Conservation (phyloP, 2,888 invertebrate genomes). For the Erannis defoliaria region DNA sequence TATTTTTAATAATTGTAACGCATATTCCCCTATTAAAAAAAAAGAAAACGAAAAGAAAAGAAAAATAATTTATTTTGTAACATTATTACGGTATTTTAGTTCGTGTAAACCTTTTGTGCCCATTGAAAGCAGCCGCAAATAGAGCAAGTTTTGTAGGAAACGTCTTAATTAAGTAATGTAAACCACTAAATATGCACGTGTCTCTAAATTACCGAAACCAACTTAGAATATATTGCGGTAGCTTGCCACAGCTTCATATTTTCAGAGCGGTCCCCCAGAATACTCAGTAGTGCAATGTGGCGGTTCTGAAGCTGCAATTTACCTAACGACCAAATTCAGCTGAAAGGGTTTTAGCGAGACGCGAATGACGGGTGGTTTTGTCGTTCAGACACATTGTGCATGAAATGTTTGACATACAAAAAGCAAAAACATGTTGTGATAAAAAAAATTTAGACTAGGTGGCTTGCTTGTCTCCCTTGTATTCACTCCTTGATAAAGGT, state of each 20-base stretch:
- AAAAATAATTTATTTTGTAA: neutral
- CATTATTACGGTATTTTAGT: neutral
- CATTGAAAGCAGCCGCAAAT: neutral
- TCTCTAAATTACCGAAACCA: neutral
- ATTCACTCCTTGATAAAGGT: too few relatives aligned
- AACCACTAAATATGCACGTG: conserved; percentile 10
- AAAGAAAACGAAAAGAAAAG: neutral
- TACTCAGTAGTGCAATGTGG: neutral
- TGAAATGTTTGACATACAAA: conserved; percentile 4
- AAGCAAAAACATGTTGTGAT: neutral
- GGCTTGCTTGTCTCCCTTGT: too few relatives aligned
- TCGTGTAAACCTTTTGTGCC: neutral
- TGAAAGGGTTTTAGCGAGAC: conserved; percentile 12
- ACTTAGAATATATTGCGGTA: conserved; percentile 1
- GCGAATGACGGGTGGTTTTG: conserved; percentile 17
- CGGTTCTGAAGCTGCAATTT: conserved; percentile 18
- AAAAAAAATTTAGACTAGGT: too few relatives aligned
- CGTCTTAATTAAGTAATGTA: neutral
- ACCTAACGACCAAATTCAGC: conserved; percentile 25
- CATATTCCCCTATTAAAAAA: too few relatives aligned
- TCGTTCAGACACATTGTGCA: conserved; percentile 3
- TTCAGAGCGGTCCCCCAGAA: conserved; percentile 6
- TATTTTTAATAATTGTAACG: too few relatives aligned
- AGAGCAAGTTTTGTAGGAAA: neutral
- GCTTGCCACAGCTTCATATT: conserved; percentile 4